Base-by-base conservation (phyloP, 2,888 invertebrate genomes). In the Archips xylosteana region DNA sequence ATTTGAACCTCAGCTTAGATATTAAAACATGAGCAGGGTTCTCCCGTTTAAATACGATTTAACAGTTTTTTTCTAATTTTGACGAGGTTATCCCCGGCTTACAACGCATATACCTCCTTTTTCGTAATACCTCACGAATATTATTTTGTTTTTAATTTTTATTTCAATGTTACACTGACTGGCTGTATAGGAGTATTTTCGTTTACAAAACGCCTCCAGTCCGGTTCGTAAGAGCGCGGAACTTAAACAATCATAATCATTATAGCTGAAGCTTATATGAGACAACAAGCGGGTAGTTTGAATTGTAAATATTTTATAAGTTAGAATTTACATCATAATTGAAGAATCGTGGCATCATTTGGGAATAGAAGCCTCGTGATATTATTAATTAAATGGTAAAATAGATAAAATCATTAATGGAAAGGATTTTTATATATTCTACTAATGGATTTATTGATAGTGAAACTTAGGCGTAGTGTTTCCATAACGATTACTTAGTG, bases 361-460 rank as follows among this genome's bases (percentile, higher is more conserved):
- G 85, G 88, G 88, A 89, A 88, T 87, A 85, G 85, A 88, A 80
- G 92, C 94, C 94, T 92, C 94, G 94, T 94, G 94, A 94, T 94
- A 94, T 94, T 92, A 92, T 90, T 88, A 92, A 92, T 87, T 91
- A 92, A 89, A 92, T 93, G 94, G 91, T 88, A 87, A 74, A 92
- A 92, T 94, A 93, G 91, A 92, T 92, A 88, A 92, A 93, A 94
- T 92, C 93, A 92, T 92, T 93, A 92, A 91, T 87, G 91, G 92
- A 93, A 91, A 92, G 92, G 89, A 92, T 92, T 94, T 94, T 93
- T 94, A 94, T 94, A 94, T 94, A 94, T 94, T 94, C 92, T 92
- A 92, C 90, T 93, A 91, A 93, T 92, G 90, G 91, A 92, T 93
- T 91, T 90, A 93, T 92, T 89, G 83, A 87, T 94, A 92, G 92